Base-by-base conservation (phyloP, 1,140 invertebrate species). In the Probaryconus sp. region DNA sequence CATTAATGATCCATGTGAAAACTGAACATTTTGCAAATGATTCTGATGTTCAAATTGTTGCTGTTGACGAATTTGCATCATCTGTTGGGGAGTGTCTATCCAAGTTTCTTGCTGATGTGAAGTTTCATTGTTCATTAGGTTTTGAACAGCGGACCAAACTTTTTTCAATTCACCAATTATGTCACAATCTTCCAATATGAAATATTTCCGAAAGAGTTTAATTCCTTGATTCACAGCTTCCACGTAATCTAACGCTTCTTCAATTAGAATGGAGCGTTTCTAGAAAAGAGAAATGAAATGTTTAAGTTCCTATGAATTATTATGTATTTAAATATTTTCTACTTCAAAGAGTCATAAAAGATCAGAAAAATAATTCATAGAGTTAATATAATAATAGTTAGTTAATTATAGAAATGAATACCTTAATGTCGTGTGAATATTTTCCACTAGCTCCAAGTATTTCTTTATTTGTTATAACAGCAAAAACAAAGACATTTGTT, bases 101-200 rank as follows among this genome's bases (percentile, higher is more conserved):
- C 79, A 81, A 2, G 80, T 81, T 37, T 82, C 83, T 35, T 79
- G 76, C 43, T 84, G 82, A 3, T 61, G 72, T 3, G 51, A 30
- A 4, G 60, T 50, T 70, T 47, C 53, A 10, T 48, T 40, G n/a
- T 71, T 92, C 91, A 18, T 89, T 77, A 67, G 91, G 17, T 89
- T 89, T 76, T 92, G 91, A 2, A 93, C 91, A 0, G 91, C 90
- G 16, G 90, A 90, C 92, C 92, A 93, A 0, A 93, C 90, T 79
- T 93, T 92, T 81, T 93, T 93, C 16, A 93, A 81, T 80, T 93
- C 92, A 0, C 92, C 92, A 0, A 91, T 91, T 45, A 93, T 88
- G 81, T 93, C 92, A 11, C 91, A 86, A 79, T 93, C 92, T 74
- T 91, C 92, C 21, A 93, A 70, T 72, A 93, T 91, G 10, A 89